Conservation (phyloP, 2,113 vertebrate genomes). For the Coturnix japonica region DNA sequence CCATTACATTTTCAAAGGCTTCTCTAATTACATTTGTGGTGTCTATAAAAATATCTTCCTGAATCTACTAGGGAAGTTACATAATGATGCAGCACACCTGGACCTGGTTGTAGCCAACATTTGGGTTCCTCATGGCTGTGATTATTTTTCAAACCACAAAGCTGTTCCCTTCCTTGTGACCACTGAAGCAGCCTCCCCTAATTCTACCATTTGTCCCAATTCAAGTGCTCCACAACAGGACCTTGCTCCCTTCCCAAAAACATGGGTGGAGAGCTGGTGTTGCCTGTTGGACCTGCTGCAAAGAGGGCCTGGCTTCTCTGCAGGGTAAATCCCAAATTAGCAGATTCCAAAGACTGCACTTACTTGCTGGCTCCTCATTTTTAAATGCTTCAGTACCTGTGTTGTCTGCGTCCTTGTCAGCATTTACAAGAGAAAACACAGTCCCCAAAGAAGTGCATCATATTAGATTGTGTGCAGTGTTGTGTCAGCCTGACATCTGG, state of each 20-base stretch:
- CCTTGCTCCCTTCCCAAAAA: neutral
- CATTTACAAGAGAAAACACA: constrained; percentile 12
- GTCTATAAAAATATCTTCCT: neutral
- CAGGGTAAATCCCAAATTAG: neutral
- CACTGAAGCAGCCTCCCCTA: neutral
- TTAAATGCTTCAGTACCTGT: neutral
- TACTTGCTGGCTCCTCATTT: neutral
- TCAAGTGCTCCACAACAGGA: neutral
- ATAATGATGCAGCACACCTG: neutral
- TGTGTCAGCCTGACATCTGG: constrained; percentile 46
- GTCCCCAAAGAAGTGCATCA: neutral
- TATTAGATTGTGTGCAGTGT: neutral
- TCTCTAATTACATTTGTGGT: neutral
- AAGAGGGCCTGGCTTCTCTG: neutral
- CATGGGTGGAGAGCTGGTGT: neutral
- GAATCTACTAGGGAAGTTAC: neutral
- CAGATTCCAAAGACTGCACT: neutral
- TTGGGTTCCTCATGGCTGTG: neutral
- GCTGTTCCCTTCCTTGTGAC: neutral
- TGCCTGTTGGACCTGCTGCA: neutral
- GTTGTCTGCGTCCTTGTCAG: neutral
- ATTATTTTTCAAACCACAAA: neutral
- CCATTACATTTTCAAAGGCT: neutral
- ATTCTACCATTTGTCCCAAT: neutral
- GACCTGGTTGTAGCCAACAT: neutral